Percentiles rank a stretch among this genome's conserved stretches.
Evolutionary conservation across 2,797 vertebrate genomes (phyloP).

Genomic region (Bovichtus variegatus): DNA sequence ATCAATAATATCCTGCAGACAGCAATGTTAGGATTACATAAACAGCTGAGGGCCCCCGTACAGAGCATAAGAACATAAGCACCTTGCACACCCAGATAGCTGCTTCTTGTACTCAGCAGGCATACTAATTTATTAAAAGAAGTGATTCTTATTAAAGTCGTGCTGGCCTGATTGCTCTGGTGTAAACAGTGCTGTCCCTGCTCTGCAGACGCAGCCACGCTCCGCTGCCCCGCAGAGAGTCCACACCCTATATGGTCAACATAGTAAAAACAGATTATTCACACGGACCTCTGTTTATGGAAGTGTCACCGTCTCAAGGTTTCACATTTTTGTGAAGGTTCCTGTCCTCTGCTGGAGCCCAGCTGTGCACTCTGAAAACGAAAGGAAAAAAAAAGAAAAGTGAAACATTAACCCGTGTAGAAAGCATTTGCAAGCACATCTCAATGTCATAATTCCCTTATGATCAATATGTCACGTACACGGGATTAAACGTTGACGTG

Average conservation of each 20-base stretch:
- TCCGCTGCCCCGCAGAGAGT: conserved; percentile 69
- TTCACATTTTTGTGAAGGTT: conserved; percentile 68
- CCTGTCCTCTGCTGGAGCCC: conserved; percentile 47
- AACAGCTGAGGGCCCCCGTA: conserved; percentile 83
- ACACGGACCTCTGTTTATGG: conserved; percentile 80
- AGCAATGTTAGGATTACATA: conserved; percentile 85
- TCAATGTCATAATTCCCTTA: conserved; percentile 44
- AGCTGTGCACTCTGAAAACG: conserved; percentile 61
- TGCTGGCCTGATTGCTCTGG: conserved; percentile 79
- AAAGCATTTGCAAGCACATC: conserved; percentile 17
- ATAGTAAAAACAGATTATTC: conserved; percentile 79
- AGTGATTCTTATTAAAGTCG: conserved; percentile 75
- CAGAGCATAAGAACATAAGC: conserved; percentile 66
- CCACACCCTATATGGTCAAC: conserved; percentile 83
- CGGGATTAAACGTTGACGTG: conserved; percentile 47
- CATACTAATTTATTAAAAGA: conserved; percentile 64
- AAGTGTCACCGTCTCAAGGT: conserved; percentile 68
- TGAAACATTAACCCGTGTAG: conserved; percentile 26
- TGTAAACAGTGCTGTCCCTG: conserved; percentile 77
- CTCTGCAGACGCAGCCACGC: conserved; percentile 58
- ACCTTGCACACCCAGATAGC: conserved; percentile 84
- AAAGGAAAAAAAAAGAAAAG: too few species aligned
- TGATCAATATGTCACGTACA: conserved; percentile 50
- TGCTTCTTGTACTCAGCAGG: conserved; percentile 82
- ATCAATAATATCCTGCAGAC: conserved; percentile 89